Evolutionary conservation across 2,888 invertebrate species (phyloP), one percentile per base, ranked within the genome.

Genomic region (Spodoptera exigua): DNA sequence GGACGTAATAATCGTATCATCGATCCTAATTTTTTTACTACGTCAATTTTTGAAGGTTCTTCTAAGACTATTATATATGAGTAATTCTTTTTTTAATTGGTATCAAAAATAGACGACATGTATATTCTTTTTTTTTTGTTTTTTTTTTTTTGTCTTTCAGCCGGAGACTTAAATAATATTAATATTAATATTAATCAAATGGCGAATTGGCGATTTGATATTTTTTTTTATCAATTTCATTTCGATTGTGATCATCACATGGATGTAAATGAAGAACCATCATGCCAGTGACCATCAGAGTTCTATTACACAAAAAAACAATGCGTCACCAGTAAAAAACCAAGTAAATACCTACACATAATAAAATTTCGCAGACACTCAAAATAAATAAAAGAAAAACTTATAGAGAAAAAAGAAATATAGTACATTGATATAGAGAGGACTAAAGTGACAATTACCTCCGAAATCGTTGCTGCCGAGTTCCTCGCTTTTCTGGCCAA

Each of bases 391-490:
- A 58, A 52, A 58, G 57, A 70, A 27, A 9, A 27, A 27, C n/a
- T n/a, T n/a, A n/a, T n/a, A n/a, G n/a, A n/a, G n/a, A 54, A 52
- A 54, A 60, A 55, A 58, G 54, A 58, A 58, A 70, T 65, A 66
- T 55, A 67, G 48, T 57, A 74, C 63, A 59, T 54, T 41, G 17
- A 63, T 35, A 35, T 16, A 17, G 46, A 43, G 5, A 35, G 16
- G 35, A 49, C 11, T 34, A 12, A 17, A 27, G 27, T 27, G 27
- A 27, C 27, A 14, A 55, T 83, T 84, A 93, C 93, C 92, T 93
- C 94, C 0, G 86, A 79, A 13, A 93, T 93, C 0, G 87, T 77
- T 0, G 92, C 90, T 0, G 84, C 80, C 2, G 95, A 89, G 51
- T 88, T 89, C 65, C 93, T 89, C 0, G 89, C 83, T 70, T 84